phyloP scores from a whole-genome alignment of 2,888 invertebrate species.

The Mimas tiliae region DNA sequence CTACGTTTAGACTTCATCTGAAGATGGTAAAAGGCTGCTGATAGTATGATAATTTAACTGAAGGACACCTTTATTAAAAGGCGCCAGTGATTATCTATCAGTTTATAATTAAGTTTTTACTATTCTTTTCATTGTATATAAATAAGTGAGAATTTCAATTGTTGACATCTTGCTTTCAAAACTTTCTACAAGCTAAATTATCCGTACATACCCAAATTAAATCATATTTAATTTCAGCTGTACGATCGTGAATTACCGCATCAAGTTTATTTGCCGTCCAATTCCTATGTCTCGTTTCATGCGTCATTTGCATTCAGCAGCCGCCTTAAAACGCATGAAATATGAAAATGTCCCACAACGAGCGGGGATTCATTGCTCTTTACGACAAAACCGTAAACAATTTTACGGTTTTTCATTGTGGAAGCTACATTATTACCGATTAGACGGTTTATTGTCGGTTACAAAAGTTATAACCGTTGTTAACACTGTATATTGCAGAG shows the following conservation, averaged over 20 bases:
- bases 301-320: conserved; percentile 62
- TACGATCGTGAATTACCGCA: conserved; percentile 27
- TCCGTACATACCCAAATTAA: background rate
- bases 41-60: too few species aligned
- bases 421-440: conserved; percentile 51
- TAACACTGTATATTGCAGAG: conserved; percentile 36
- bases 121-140: too few species aligned
- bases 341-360: conserved; percentile 53
- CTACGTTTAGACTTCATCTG: too few species aligned
- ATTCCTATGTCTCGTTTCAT: conserved; percentile 42
- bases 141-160: too few species aligned
- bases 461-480: conserved; percentile 44
- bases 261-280: conserved; percentile 38
- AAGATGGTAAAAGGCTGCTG: too few species aligned
- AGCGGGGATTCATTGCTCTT: conserved; percentile 50
- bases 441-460: conserved; percentile 48
- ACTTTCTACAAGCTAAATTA: background rate
- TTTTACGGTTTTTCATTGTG: conserved; percentile 64
- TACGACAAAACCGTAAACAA: conserved; percentile 55
- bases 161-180: background rate
- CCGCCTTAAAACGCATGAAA: conserved; percentile 55
- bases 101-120: too few species aligned
- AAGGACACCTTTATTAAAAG: background rate
- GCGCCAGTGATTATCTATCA: background rate
- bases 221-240: conserved; percentile 7